Percentiles rank a stretch among this genome's conserved stretches.
Evolutionary conservation across 2,888 invertebrate species (phyloP).

Genomic region (Drosophila robusta): DNA sequence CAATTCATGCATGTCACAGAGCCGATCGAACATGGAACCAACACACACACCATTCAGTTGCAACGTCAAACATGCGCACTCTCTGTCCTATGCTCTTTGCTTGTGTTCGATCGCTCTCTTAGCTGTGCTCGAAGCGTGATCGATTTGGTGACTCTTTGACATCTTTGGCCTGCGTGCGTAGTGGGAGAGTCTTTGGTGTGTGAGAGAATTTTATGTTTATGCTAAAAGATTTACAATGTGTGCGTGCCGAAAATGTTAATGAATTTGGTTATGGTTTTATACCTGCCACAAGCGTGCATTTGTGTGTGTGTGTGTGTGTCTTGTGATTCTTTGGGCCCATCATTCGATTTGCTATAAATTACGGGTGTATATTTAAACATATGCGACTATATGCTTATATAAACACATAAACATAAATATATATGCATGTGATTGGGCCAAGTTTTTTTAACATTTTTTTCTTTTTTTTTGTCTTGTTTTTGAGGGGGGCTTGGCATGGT

Average conservation of each 20-base stretch:
- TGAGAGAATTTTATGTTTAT: constrained; percentile 66
- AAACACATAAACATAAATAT: constrained; percentile 23
- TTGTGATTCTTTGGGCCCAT: constrained; percentile 32
- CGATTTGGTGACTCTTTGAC: constrained; percentile 43
- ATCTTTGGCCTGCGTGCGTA: constrained; percentile 15
- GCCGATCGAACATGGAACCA: constrained; percentile 18
- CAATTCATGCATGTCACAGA: constrained; percentile 16
- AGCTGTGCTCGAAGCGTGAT: constrained; percentile 17
- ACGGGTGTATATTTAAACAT: constrained; percentile 40
- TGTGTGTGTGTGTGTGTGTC: constrained; percentile 8
- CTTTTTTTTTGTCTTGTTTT: constrained; percentile 2
- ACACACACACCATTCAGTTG: constrained; percentile 4
- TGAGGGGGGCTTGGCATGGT: constrained; percentile 25
- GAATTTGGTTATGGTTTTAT: constrained; percentile 68
- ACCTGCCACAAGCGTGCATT: constrained; percentile 7
- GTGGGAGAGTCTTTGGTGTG: constrained; percentile 30
- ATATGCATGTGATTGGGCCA: constrained; percentile 10
- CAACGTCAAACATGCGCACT: constrained; percentile 12
- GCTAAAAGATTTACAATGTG: constrained; percentile 78
- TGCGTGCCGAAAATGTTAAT: constrained; percentile 79
- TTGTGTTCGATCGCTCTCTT: constrained; percentile 25
- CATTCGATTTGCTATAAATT: constrained; percentile 66
- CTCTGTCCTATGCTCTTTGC: neutral
- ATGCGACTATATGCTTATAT: constrained; percentile 17
- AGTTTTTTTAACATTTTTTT: constrained; percentile 23